phyloP scores from a whole-genome alignment of 2,888 invertebrate genomes.

The Zelleria hepariella region DNA sequence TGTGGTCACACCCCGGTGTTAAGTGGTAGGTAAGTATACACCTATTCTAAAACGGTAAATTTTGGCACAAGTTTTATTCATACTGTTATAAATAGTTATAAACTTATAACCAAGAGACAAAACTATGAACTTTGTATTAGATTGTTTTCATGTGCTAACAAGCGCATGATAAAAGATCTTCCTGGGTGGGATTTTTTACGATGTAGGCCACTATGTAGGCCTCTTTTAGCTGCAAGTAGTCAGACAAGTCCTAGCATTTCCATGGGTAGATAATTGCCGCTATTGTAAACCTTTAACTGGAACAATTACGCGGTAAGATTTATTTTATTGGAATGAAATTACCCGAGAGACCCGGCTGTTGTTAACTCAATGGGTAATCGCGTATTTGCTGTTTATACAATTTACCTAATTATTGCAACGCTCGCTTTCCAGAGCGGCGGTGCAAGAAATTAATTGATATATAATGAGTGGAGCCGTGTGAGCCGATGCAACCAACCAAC shows the following conservation, averaged over 20 bases:
- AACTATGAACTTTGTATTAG: too few relatives aligned
- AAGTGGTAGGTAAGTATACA: not conserved
- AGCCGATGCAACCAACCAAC: conserved; percentile 1
- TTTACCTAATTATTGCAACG: conserved; percentile 52
- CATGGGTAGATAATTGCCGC: not conserved
- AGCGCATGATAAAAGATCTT: too few relatives aligned
- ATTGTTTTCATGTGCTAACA: too few relatives aligned
- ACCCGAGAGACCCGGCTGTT: conserved; percentile 30
- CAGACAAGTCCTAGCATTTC: not conserved
- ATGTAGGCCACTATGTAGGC: not conserved
- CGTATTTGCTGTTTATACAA: conserved; percentile 47
- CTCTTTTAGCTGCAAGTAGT: not conserved
- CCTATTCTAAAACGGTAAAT: not conserved
- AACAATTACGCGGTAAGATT: conserved; percentile 20
- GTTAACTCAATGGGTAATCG: conserved; percentile 34
- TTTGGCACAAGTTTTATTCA: too few relatives aligned
- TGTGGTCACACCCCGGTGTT: not conserved
- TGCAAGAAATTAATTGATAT: conserved; percentile 37
- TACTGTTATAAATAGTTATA: too few relatives aligned
- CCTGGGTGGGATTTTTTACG: too few relatives aligned
- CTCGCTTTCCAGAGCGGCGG: conserved; percentile 41
- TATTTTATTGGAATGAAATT: conserved; percentile 19
- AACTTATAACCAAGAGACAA: too few relatives aligned
- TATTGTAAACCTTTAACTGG: not conserved
- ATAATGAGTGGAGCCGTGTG: conserved; percentile 21